phyloP scores from a whole-genome alignment of 2,113 vertebrate genomes.

The Pseudonaja textilis region DNA sequence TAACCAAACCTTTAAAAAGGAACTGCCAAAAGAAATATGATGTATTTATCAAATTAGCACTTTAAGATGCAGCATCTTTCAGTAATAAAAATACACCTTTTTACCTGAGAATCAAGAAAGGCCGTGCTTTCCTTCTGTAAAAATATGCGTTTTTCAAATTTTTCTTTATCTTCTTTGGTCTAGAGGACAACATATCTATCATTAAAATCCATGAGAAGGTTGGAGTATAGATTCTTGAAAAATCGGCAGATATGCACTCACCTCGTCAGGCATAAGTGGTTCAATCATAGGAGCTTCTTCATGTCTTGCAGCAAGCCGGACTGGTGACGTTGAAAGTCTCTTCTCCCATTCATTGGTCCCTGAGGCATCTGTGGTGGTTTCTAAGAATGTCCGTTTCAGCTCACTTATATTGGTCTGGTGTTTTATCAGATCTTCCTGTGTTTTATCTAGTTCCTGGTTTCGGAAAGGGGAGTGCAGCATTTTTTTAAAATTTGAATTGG shows the following conservation, averaged over 20 bases:
- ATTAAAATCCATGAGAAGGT: background rate
- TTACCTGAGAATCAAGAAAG: slow-evolving; percentile 81
- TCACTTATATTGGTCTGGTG: slow-evolving; percentile 92
- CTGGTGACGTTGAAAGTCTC: slow-evolving; percentile 86
- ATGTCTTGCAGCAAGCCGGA: slow-evolving; percentile 75
- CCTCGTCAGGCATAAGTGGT: slow-evolving; percentile 88
- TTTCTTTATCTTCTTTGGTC: slow-evolving; percentile 79
- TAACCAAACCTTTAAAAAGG: background rate
- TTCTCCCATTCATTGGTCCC: slow-evolving; percentile 88
- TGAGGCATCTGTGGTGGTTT: slow-evolving; percentile 74
- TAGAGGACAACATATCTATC: slow-evolving; percentile 61
- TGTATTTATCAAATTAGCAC: slow-evolving; percentile 30
- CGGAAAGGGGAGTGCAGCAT: slow-evolving; percentile 56
- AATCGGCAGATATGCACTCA: slow-evolving; percentile 66
- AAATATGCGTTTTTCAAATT: slow-evolving; percentile 76
- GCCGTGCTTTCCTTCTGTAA: slow-evolving; percentile 77
- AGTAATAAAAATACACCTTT: slow-evolving; percentile 49
- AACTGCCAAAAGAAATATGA: slow-evolving; percentile 46
- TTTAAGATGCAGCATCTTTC: slow-evolving; percentile 29
- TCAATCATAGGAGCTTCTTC: slow-evolving; percentile 90
- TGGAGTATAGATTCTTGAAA: slow-evolving; percentile 13
- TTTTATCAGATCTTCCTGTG: slow-evolving; percentile 84
- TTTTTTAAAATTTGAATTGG: slow-evolving; percentile 4
- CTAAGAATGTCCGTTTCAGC: slow-evolving; percentile 93
- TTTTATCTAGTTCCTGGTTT: slow-evolving; percentile 78